These are phyloP conservation scores for Nannoperca obscura DNA, from an alignment of 2,797 vertebrate genomes.

Conservation along the genomic window DNA sequence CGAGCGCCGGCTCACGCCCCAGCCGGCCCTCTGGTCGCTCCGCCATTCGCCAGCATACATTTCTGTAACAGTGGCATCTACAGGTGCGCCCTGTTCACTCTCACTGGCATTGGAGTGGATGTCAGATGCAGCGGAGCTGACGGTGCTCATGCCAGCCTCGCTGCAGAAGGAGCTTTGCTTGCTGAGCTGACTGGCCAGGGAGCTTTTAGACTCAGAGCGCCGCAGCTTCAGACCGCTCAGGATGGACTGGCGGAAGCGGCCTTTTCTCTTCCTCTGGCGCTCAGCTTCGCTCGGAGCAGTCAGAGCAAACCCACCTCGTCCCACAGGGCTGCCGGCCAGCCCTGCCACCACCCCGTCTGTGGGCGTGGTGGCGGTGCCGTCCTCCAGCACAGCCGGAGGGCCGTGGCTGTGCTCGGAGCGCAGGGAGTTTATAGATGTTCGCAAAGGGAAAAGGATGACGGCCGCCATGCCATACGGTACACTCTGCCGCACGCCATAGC, in stretches of 20 bases:
- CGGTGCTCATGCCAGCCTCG: slow-evolving; percentile 96
- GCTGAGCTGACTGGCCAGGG: slow-evolving; percentile 97
- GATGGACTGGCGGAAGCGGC: slow-evolving; percentile 96
- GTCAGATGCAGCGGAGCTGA: slow-evolving; percentile 96
- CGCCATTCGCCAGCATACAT: slow-evolving; percentile 96
- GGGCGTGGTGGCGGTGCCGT: slow-evolving; percentile 77
- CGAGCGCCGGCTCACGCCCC: slow-evolving; percentile 94
- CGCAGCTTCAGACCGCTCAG: slow-evolving; percentile 96
- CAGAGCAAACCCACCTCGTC: slow-evolving; percentile 94
- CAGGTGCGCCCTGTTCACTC: slow-evolving; percentile 90
- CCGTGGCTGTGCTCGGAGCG: slow-evolving; percentile 97
- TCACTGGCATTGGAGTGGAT: slow-evolving; percentile 97
- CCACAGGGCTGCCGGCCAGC: slow-evolving; percentile 88
- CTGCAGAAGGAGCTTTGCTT: slow-evolving; percentile 99
- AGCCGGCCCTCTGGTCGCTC: slow-evolving; percentile 94
- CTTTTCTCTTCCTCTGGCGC: slow-evolving; percentile 93
- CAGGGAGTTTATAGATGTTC: slow-evolving; percentile 98
- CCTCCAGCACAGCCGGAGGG: slow-evolving; percentile 85
- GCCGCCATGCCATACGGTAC: slow-evolving; percentile 99
- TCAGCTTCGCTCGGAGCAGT: slow-evolving; percentile 94
- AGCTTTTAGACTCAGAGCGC: slow-evolving; percentile 97
- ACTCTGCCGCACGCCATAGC: slow-evolving; percentile 97
- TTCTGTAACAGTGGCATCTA: slow-evolving; percentile 97
- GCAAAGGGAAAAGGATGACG: slow-evolving; percentile 97
- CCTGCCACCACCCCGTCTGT: slow-evolving; percentile 85